phyloP scores from a whole-genome alignment of 2,113 vertebrate genomes.

The Nothocercus nigrocapillus region DNA sequence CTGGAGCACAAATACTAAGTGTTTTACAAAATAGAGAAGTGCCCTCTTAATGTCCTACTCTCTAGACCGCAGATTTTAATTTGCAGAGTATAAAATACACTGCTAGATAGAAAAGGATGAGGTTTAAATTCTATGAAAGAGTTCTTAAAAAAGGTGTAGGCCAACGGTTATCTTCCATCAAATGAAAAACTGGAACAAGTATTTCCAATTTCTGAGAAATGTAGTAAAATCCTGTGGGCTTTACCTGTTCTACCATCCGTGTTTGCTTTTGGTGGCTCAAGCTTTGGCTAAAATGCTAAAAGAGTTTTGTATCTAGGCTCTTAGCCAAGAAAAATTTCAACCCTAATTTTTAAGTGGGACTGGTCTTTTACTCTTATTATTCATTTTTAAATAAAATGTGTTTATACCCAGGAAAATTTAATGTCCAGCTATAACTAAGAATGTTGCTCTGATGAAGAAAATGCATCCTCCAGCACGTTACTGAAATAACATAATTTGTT shows the following conservation, averaged over 20 bases:
- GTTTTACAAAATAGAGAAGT: not conserved
- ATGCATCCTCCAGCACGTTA: not conserved
- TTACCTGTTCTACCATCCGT: not conserved
- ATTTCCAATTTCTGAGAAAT: not conserved
- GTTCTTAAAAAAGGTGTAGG: accelerated
- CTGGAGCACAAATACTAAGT: not conserved
- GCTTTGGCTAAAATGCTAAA: not conserved
- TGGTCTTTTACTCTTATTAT: not conserved
- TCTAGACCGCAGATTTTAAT: not conserved
- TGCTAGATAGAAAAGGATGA: no score
- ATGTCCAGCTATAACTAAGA: not conserved
- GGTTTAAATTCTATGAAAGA: not conserved
- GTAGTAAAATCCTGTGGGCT: not conserved
- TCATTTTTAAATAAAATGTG: not conserved
- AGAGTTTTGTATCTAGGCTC: not conserved
- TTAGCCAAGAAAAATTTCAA: not conserved
- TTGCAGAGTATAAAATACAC: not conserved
- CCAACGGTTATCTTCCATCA: not conserved
- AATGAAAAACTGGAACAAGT: accelerated
- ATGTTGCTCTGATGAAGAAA: not conserved
- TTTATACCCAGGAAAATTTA: not conserved
- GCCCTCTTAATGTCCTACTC: not conserved
- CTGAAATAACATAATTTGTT: not conserved
- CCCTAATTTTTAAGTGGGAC: not conserved
- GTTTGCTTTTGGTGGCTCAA: accelerated